phyloP scores from a whole-genome alignment of 2,797 vertebrate species.

The Odontamblyopus lacepedii region DNA sequence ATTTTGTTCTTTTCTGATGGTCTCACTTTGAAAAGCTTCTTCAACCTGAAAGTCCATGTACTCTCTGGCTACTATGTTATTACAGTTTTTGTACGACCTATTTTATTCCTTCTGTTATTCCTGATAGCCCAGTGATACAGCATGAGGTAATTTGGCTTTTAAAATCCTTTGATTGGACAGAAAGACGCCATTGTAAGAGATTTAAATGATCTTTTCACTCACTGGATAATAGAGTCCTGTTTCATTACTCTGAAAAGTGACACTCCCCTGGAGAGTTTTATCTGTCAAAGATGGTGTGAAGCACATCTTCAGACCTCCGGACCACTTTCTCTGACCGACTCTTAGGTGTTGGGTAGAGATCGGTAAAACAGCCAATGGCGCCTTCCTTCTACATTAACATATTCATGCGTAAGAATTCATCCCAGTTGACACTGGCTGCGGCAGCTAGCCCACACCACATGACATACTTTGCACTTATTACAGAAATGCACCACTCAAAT shows the following conservation, averaged over 20 bases:
- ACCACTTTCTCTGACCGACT: slow-evolving; percentile 50
- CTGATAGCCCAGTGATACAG: background rate
- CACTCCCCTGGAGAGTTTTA: slow-evolving; percentile 18
- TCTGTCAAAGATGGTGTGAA: slow-evolving; percentile 32
- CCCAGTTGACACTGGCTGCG: slow-evolving; percentile 41
- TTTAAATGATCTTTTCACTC: slow-evolving; percentile 18
- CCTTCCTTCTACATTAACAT: slow-evolving; percentile 56
- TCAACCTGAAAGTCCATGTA: background rate
- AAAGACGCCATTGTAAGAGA: slow-evolving; percentile 7
- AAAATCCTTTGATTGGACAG: slow-evolving; percentile 3
- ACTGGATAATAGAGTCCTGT: slow-evolving; percentile 10
- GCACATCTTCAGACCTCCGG: slow-evolving; percentile 31
- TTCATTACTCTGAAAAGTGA: slow-evolving; percentile 25
- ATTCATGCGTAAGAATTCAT: slow-evolving; percentile 54
- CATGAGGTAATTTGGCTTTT: background rate
- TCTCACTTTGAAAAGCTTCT: background rate
- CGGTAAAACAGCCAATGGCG: slow-evolving; percentile 53
- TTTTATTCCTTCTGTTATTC: background rate
- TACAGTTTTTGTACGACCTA: background rate
- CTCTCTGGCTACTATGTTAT: background rate
- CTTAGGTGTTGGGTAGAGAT: slow-evolving; percentile 44
- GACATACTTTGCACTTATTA: slow-evolving; percentile 24
- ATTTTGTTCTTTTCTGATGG: slow-evolving; percentile 5
- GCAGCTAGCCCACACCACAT: slow-evolving; percentile 30
- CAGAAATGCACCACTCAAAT: slow-evolving; percentile 5